A percentile compares a stretch with the other conserved stretches of the same genome.
Conservation (phyloP, 2,113 vertebrate species). For the Brachyistius frenatus region DNA sequence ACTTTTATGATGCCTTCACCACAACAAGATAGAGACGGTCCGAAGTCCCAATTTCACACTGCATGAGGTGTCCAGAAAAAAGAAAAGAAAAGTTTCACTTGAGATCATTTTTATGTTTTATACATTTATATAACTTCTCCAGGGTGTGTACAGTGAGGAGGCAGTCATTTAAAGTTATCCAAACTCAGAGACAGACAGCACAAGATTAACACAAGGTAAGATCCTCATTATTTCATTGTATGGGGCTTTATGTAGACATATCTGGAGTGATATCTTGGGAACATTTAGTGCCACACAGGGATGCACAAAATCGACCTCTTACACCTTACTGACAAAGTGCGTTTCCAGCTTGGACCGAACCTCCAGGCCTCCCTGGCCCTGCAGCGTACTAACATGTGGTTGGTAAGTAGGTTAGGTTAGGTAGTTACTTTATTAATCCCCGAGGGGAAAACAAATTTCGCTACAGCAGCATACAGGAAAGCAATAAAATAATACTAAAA, state of each 20-base stretch:
- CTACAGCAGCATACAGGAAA: too few relatives aligned
- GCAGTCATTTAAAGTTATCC: neutral
- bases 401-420: constrained; percentile 16
- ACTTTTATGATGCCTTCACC: constrained; percentile 65
- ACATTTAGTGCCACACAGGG: neutral
- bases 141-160: constrained; percentile 3
- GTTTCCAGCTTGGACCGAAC: too few relatives aligned
- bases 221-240: neutral
- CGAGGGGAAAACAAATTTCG: too few relatives aligned
- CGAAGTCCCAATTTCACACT: constrained; percentile 71
- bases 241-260: neutral
- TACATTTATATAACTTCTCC: constrained; percentile 11
- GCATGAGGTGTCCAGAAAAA: constrained; percentile 35
- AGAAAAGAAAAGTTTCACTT: constrained; percentile 19
- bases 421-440: too few relatives aligned
- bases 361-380: constrained; percentile 19
- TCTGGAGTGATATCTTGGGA: neutral
- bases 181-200: constrained; percentile 8
- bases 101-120: constrained; percentile 17
- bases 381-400: constrained; percentile 27
- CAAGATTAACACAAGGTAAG: constrained; percentile 52
- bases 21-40: constrained; percentile 69
- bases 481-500: too few relatives aligned
- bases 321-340: too few relatives aligned
- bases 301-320: neutral